Conservation (phyloP, 2,888 invertebrate genomes). For the Ommatoiulus sabulosus region DNA sequence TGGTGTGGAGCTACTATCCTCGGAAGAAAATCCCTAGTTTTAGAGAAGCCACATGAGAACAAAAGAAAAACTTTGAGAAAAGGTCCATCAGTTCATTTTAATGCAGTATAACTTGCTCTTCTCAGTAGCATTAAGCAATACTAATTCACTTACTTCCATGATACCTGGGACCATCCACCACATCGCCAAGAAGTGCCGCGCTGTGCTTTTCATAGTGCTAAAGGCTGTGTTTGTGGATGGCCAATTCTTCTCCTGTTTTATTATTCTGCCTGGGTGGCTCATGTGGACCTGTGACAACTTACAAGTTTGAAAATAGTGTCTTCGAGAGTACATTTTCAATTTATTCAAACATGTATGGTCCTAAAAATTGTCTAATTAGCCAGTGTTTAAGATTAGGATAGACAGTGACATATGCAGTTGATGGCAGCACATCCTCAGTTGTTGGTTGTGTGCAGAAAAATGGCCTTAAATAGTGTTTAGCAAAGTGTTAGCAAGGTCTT, state of each 20-base stretch:
- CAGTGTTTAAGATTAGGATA: no score
- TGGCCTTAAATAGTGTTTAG: no score
- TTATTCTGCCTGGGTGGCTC: not conserved
- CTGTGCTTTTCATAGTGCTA: not conserved
- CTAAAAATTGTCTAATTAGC: no score
- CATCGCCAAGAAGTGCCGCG: not conserved
- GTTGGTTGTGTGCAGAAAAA: no score
- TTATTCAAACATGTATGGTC: no score
- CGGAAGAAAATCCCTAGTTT: not conserved
- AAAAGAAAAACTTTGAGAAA: not conserved
- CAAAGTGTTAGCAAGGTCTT: no score
- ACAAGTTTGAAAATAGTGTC: no score
- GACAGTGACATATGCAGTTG: no score
- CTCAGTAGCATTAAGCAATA: not conserved
- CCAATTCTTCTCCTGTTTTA: not conserved
- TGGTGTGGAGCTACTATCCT: not conserved
- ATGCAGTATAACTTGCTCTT: not conserved
- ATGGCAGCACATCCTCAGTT: no score
- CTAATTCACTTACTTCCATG: not conserved
- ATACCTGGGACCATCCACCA: slow-evolving; percentile 19
- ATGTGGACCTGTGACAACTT: not conserved
- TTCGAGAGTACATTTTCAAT: no score
- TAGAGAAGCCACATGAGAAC: not conserved
- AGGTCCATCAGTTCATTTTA: not conserved
- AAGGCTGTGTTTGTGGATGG: not conserved